These are phyloP conservation scores for Trididemnum clinides DNA, from an alignment of 23 tunicate species.

Conservation along the genomic window DNA sequence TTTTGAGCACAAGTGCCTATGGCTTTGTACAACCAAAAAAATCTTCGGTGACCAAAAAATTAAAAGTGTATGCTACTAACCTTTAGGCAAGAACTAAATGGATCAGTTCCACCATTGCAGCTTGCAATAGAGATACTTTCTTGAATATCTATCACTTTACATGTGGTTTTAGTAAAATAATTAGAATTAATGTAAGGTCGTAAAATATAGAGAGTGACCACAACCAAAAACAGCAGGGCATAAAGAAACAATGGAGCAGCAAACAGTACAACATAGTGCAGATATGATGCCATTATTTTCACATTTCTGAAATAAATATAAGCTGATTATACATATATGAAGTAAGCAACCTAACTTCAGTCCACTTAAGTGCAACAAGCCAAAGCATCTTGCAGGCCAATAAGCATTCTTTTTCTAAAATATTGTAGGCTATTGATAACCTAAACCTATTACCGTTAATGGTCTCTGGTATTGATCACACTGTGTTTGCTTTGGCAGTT, in stretches of 20 bases:
- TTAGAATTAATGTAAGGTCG: conserved; percentile 35
- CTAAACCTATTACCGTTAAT: too few species aligned
- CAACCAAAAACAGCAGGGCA: conserved; percentile 13
- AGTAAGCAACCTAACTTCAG: too few species aligned
- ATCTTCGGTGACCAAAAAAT: background rate
- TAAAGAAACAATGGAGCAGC: conserved; percentile 26
- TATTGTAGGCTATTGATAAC: too few species aligned
- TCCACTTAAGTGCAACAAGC: too few species aligned
- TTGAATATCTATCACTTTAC: conserved; percentile 5
- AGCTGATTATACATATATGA: too few species aligned
- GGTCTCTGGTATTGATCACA: too few species aligned
- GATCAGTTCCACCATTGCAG: conserved; percentile 66
- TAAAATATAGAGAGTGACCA: conserved; percentile 4
- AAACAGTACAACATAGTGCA: conserved; percentile 38
- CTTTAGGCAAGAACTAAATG: conserved; percentile 44
- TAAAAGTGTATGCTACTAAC: background rate
- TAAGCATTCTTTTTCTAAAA: too few species aligned
- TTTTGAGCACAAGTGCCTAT: too few species aligned
- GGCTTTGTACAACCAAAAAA: too few species aligned
- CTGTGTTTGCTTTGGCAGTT: too few species aligned
- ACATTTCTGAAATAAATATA: too few species aligned
- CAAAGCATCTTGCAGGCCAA: too few species aligned
- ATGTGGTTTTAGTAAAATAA: conserved; percentile 43
- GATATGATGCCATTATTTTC: background rate
- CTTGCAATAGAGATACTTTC: background rate